These are phyloP conservation scores for Opisthograptis luteolata DNA, from an alignment of 2,888 invertebrate genomes.

Conservation along the genomic window DNA sequence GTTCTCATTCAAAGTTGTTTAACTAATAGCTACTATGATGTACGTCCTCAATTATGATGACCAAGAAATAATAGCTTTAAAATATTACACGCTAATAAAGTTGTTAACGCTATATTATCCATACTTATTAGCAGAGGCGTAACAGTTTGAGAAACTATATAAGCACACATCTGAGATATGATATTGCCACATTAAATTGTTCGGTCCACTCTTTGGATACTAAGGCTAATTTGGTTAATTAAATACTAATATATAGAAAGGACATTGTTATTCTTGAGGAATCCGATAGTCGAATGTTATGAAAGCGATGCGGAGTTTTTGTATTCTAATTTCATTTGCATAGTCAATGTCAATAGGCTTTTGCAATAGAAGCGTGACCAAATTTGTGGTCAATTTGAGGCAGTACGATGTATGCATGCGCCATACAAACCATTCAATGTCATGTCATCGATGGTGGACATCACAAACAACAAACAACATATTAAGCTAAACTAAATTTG, in stretches of 20 bases:
- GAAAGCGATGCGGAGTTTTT: constrained; percentile 43
- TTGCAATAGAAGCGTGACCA: constrained; percentile 52
- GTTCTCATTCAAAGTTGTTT: constrained; percentile 26
- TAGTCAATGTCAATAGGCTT: constrained; percentile 58
- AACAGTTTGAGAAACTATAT: constrained; percentile 35
- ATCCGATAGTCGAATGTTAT: constrained; percentile 35
- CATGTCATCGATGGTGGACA: constrained; percentile 32
- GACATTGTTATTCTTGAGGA: constrained; percentile 32
- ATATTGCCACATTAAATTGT: constrained; percentile 18
- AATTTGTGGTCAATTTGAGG: constrained; percentile 48
- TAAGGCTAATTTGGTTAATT: constrained; percentile 20
- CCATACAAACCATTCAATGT: constrained; percentile 40
- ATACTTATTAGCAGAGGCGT: constrained; percentile 33
- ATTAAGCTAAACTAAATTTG: too few species aligned
- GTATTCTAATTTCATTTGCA: constrained; percentile 48
- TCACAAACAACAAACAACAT: too few species aligned
- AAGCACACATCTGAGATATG: constrained; percentile 24
- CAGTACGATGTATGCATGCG: constrained; percentile 33
- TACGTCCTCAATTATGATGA: constrained; percentile 21
- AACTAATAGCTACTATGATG: constrained; percentile 27
- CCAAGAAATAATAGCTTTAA: constrained; percentile 22
- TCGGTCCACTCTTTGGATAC: constrained; percentile 3
- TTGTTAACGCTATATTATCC: constrained; percentile 31
- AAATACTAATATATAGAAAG: constrained; percentile 20
- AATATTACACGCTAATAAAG: constrained; percentile 34